phyloP scores from a whole-genome alignment of 2,113 vertebrate genomes.

The Sinocyclocheilus anophthalmus region DNA sequence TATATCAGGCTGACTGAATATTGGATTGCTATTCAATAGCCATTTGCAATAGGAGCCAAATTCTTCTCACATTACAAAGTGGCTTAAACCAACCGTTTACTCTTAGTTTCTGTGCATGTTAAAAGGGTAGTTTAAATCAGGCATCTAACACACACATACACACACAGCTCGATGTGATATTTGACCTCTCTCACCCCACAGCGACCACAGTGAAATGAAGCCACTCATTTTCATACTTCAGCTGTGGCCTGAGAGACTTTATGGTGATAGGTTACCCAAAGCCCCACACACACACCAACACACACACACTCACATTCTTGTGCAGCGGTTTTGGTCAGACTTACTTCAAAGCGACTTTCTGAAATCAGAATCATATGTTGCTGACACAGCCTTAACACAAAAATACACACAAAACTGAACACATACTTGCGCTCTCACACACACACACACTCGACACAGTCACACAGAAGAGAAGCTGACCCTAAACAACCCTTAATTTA shows the following conservation, averaged over 20 bases:
- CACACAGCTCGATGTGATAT: slow-evolving; percentile 28
- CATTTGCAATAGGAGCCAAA: slow-evolving; percentile 1
- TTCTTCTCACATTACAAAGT: slow-evolving; percentile 32
- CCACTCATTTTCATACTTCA: slow-evolving; percentile 54
- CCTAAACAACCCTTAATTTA: slow-evolving; percentile 34
- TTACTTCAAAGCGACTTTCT: slow-evolving; percentile 42
- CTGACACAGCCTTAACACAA: slow-evolving; percentile 35
- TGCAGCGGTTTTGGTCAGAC: slow-evolving; percentile 33
- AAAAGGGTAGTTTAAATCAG: slow-evolving; percentile 14
- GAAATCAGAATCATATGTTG: slow-evolving; percentile 49
- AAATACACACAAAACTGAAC: not conserved
- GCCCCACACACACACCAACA: not conserved
- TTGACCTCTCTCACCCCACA: slow-evolving; percentile 43
- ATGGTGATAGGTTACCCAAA: slow-evolving; percentile 44
- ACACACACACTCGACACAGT: not conserved
- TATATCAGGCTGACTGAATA: slow-evolving; percentile 7
- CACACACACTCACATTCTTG: slow-evolving; percentile 5
- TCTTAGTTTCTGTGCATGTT: slow-evolving; percentile 5
- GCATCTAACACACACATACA: not conserved
- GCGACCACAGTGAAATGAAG: slow-evolving; percentile 40
- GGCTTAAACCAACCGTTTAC: slow-evolving; percentile 2
- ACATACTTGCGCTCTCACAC: no score
- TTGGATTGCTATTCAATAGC: slow-evolving; percentile 24
- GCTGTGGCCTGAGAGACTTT: slow-evolving; percentile 42
- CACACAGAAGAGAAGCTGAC: not conserved